Conservation (phyloP, 2,888 invertebrate species). For the Eudasyphora cyanicolor region DNA sequence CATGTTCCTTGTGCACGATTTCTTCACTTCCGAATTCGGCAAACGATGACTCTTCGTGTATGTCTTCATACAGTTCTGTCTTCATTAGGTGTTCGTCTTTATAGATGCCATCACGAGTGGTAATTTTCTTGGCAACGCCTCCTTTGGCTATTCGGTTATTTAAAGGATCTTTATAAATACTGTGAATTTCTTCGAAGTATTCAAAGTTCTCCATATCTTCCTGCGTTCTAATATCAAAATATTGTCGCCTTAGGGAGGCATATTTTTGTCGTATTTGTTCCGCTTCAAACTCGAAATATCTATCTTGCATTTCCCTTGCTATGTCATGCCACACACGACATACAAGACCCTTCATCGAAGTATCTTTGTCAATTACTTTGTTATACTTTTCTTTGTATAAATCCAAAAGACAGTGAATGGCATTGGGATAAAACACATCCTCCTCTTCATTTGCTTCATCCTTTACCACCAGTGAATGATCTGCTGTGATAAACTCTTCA, state of each 20-base stretch:
- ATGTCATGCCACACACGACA: constrained; percentile 63
- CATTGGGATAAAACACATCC: constrained; percentile 68
- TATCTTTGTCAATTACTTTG: background rate
- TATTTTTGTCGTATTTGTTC: constrained; percentile 64
- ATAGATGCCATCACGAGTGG: background rate
- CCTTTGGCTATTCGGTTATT: constrained; percentile 49
- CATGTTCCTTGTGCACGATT: constrained; percentile 66
- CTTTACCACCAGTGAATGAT: background rate
- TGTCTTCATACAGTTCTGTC: background rate
- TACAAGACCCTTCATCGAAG: background rate
- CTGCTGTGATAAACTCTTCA: constrained; percentile 51
- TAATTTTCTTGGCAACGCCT: background rate
- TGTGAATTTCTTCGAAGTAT: constrained; percentile 66
- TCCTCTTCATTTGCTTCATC: constrained; percentile 39
- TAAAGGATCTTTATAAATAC: constrained; percentile 61
- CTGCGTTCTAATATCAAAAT: constrained; percentile 57
- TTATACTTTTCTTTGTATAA: constrained; percentile 65
- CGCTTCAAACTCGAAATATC: constrained; percentile 65
- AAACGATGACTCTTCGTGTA: background rate
- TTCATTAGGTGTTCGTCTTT: constrained; percentile 52
- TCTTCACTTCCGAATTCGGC: constrained; percentile 54
- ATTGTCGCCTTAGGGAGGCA: constrained; percentile 55
- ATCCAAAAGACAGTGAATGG: constrained; percentile 67
- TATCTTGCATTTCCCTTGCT: constrained; percentile 67
- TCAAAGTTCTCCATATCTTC: constrained; percentile 65